A percentile compares a stretch with the other conserved stretches of the same genome.
Conservation (phyloP, 2,888 invertebrate genomes). For the Salpingus planirostris region DNA sequence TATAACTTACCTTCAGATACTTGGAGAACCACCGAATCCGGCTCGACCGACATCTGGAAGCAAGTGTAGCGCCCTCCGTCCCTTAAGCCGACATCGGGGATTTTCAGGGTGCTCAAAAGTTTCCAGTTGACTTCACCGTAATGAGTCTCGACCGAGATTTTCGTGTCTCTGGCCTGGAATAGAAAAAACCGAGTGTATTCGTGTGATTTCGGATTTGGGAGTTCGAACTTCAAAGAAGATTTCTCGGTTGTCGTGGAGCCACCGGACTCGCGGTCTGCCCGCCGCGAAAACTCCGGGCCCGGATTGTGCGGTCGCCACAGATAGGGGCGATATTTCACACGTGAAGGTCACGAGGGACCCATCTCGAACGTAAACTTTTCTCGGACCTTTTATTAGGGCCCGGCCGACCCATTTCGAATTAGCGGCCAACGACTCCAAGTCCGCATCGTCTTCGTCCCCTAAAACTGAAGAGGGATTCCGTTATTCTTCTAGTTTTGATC, state of each 20-base stretch:
- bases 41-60: constrained; percentile 49
- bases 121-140: constrained; percentile 45
- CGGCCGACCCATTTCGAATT: constrained; percentile 30
- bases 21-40: constrained; percentile 51
- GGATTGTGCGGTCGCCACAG: constrained; percentile 14
- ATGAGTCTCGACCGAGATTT: constrained; percentile 56
- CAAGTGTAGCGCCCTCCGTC: constrained; percentile 59
- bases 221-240: constrained; percentile 47
- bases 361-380: constrained; percentile 45
- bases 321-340: constrained; percentile 45
- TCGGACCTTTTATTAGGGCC: constrained; percentile 48
- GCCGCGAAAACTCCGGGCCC: constrained; percentile 20
- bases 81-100: constrained; percentile 48
- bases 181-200: neutral
- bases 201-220: neutral
- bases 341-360: constrained; percentile 49
- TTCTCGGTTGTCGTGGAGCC: constrained; percentile 49
- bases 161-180: constrained; percentile 44
- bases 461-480: constrained; percentile 12
- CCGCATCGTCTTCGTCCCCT: too few species aligned
- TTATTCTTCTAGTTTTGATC: too few species aligned
- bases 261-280: constrained; percentile 39
- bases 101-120: constrained; percentile 51
- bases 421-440: constrained; percentile 1
- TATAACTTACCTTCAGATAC: constrained; percentile 54